Evolutionary conservation across 37 sponge, comb jelly and placozoan species (phyloP).

Genomic region (Halisarca cf. caerulea): DNA sequence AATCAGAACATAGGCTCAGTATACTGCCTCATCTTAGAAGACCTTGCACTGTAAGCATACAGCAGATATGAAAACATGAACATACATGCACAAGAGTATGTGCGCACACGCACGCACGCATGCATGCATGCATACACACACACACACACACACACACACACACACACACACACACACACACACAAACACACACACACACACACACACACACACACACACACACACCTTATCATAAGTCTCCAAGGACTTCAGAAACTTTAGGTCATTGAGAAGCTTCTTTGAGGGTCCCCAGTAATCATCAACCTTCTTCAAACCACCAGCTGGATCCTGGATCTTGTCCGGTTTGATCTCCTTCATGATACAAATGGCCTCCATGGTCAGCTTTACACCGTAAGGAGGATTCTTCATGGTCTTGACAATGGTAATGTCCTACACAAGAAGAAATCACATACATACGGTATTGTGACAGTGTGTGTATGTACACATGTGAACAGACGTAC

Average conservation of each 20-base stretch:
- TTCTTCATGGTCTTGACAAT: slow-evolving; percentile 95
- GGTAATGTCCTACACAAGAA: slow-evolving; percentile 70
- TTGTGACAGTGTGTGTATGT: too few species aligned
- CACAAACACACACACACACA: too few species aligned
- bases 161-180: too few species aligned
- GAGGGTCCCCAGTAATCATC: slow-evolving; percentile 98
- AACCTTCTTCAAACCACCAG: slow-evolving; percentile 80
- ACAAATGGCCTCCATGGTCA: slow-evolving; percentile 98
- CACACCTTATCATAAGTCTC: slow-evolving; percentile 84
- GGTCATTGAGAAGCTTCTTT: slow-evolving; percentile 87
- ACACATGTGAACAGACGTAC: too few species aligned
- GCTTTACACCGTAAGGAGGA: slow-evolving; percentile 90
- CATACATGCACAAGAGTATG: too few species aligned
- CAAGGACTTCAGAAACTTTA: slow-evolving; percentile 90
- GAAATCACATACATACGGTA: background rate
- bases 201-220: background rate
- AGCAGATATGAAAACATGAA: too few species aligned
- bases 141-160: too few species aligned
- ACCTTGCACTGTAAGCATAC: too few species aligned
- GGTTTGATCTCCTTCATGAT: slow-evolving; percentile 94
- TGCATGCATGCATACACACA: too few species aligned
- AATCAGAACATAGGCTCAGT: too few species aligned
- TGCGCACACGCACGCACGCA: background rate
- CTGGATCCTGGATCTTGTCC: slow-evolving; percentile 86
- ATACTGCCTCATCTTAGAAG: too few species aligned